Evolutionary conservation across 1,140 invertebrate genomes (phyloP).

Genomic region (Drosophila sproati): DNA sequence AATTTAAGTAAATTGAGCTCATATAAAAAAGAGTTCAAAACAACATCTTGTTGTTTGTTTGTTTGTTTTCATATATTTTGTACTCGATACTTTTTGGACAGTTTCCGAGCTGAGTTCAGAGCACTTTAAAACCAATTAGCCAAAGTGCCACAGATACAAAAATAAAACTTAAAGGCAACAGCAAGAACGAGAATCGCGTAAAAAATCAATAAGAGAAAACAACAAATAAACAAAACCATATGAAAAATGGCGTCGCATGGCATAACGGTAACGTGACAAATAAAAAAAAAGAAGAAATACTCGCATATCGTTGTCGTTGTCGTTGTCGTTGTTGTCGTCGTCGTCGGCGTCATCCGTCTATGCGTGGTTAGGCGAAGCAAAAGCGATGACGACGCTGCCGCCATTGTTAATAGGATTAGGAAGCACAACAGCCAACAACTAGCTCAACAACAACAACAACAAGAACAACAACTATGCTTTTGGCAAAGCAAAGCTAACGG

Average conservation of each 20-base stretch:
- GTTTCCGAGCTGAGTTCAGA: constrained; percentile 37
- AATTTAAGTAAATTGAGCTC: neutral
- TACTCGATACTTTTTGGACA: neutral
- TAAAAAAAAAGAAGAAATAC: constrained; percentile 25
- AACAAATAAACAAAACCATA: constrained; percentile 40
- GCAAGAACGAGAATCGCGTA: constrained; percentile 5
- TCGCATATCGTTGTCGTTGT: constrained; percentile 11
- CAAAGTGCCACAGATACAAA: constrained; percentile 13
- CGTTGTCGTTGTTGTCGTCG: neutral
- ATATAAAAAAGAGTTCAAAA: no score
- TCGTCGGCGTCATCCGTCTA: neutral
- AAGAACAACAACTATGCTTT: constrained; percentile 30
- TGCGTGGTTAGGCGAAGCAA: constrained; percentile 34
- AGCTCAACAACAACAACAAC: constrained; percentile 43
- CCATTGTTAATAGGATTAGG: constrained; percentile 80
- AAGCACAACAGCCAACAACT: constrained; percentile 64
- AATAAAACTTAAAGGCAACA: neutral
- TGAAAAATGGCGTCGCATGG: constrained; percentile 65
- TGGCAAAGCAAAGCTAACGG: constrained; percentile 62
- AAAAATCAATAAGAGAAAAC: constrained; percentile 26
- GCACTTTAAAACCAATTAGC: constrained; percentile 65
- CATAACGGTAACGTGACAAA: constrained; percentile 34
- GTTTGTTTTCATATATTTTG: neutral
- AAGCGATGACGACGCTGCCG: constrained; percentile 53
- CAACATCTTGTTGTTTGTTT: no score